Base-by-base conservation (phyloP, 2,797 vertebrate genomes). In the Melanotaenia boesemani region DNA sequence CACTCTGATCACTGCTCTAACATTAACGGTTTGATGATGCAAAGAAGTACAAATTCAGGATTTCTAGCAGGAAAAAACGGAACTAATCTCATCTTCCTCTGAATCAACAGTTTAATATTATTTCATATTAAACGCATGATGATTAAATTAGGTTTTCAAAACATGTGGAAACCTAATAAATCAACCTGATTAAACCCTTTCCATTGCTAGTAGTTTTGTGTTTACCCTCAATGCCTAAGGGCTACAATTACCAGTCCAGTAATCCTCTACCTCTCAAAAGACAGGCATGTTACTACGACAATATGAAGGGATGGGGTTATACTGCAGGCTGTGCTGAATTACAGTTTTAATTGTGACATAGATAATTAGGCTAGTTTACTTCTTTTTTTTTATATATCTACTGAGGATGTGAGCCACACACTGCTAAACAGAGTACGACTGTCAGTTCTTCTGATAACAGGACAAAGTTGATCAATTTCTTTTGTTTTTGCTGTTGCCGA, bases 1-100 rank as follows among this genome's bases (percentile, higher is more conserved):
- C 56, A 76, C 2, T 58, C 46, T 24, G 61, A 74, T n/a, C 57
- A 65, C 67, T 59, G 34, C 46, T 76, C 34, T 55, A 63, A 44
- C 32, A 66, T 20, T 28, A 24, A 7, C 3, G 16, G 32, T 75
- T 30, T 75, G 41, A 56, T 56, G 46, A 48, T n/a, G 18, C 46
- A 48, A 48, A 48, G 46, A 48, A n/a, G 7, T 48, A 2, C 6
- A n/a, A n/a, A 48, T 48, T 48, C 20, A 46, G 18, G 16, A 46
- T 46, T 20, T 5, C 16, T 16, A 48, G 2, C 6, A 46, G 18
- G 1, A 16, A 4, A 48, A 48, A 48, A 8, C 20, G 9, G 6
- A n/a, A 48, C 2, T 9, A n/a, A 48, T 48, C 46, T n/a, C 20
- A 48, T 48, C 46, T 48, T 48, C 2, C 8, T 8, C 46, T 48